phyloP scores from a whole-genome alignment of 2,113 vertebrate species.

The Aphelocoma coerulescens region DNA sequence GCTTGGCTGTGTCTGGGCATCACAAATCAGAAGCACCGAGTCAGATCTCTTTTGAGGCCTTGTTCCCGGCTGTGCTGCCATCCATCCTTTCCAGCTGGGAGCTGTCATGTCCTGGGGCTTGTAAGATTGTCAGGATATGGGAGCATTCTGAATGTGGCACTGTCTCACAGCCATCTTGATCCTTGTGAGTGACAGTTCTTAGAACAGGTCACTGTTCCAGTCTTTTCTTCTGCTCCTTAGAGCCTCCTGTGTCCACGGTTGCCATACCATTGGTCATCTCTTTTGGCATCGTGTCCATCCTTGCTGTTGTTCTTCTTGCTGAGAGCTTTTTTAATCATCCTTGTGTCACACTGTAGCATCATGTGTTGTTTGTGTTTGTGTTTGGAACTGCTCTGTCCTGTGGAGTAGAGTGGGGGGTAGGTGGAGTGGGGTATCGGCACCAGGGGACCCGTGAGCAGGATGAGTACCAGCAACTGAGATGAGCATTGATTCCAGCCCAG shows the following conservation, averaged over 20 bases:
- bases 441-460: too few species aligned
- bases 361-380: background rate
- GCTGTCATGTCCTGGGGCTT: too few species aligned
- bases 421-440: too few species aligned
- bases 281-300: accelerated
- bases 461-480: too few species aligned
- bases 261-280: background rate
- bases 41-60: too few species aligned
- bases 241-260: background rate
- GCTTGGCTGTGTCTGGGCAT: too few species aligned
- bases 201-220: background rate
- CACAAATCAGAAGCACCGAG: too few species aligned
- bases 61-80: too few species aligned
- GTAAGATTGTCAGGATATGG: background rate
- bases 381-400: background rate
- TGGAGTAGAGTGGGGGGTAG: background rate
- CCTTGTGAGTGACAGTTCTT: background rate
- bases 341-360: background rate
- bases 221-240: background rate
- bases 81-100: too few species aligned
- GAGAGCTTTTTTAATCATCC: background rate
- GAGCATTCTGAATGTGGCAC: background rate
- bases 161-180: background rate
- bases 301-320: background rate
- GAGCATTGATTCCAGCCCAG: too few species aligned